A percentile compares a stretch with the other conserved stretches of the same genome.
These are phyloP conservation scores for Drosophila subobscura DNA, from an alignment of 1,140 invertebrate genomes.

Conservation along the genomic window DNA sequence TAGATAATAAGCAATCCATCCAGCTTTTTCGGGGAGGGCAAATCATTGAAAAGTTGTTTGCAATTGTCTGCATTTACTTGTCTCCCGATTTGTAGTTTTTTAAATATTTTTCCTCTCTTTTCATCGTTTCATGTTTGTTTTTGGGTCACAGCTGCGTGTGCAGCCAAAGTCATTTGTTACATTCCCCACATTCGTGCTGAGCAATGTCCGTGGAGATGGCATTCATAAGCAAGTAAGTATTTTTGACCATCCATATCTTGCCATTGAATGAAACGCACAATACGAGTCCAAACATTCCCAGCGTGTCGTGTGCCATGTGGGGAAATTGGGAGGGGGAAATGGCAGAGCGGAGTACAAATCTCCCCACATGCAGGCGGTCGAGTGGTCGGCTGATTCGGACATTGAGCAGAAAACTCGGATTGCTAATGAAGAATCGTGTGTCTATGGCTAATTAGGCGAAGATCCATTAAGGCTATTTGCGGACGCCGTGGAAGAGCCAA, in stretches of 20 bases:
- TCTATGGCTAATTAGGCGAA: constrained; percentile 67
- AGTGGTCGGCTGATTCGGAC: constrained; percentile 2
- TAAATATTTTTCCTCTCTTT: constrained; percentile 12
- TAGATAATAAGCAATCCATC: constrained; percentile 23
- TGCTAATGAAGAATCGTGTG: constrained; percentile 56
- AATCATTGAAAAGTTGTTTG: constrained; percentile 27
- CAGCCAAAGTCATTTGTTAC: constrained; percentile 39
- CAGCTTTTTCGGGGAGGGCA: background rate
- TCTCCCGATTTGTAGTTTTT: constrained; percentile 22
- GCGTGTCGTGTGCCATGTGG: constrained; percentile 21
- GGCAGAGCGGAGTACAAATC: background rate
- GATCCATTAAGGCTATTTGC: constrained; percentile 64
- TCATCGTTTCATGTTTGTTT: constrained; percentile 2
- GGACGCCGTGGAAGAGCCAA: constrained; percentile 35
- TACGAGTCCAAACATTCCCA: constrained; percentile 30
- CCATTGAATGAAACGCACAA: constrained; percentile 41
- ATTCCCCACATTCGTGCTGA: constrained; percentile 39
- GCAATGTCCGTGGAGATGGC: constrained; percentile 9
- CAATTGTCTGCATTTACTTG: constrained; percentile 23
- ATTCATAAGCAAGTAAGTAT: constrained; percentile 27
- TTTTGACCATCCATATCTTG: constrained; percentile 33
- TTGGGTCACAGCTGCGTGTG: constrained; percentile 55
- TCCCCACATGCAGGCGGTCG: constrained; percentile 41
- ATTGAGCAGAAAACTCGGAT: constrained; percentile 30
- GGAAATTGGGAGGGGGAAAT: background rate